Evolutionary conservation across 92 coral and sea anemone genomes (phyloP).

Genomic region (Epizoanthus ramosus): DNA sequence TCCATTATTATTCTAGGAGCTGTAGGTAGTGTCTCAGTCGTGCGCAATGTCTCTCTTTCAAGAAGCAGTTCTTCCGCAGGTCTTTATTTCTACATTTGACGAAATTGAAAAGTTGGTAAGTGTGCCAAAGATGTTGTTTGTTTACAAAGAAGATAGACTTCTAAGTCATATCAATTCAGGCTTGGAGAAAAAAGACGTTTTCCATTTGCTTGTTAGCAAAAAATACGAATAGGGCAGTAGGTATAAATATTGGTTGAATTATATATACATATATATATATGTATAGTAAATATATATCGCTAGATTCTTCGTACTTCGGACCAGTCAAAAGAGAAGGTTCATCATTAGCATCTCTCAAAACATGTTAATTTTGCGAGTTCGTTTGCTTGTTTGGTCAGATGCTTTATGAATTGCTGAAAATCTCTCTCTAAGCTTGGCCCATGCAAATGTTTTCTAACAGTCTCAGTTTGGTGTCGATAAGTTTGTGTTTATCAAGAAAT

Average conservation of each 20-base stretch:
- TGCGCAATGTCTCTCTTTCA: slow-evolving; percentile 35
- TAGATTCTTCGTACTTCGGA: not conserved
- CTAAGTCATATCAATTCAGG: not conserved
- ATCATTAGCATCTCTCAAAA: slow-evolving; percentile 4
- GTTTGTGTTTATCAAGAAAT: not conserved
- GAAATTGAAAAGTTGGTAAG: slow-evolving; percentile 44
- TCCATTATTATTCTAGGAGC: not conserved
- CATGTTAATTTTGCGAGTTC: not conserved
- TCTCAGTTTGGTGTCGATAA: not conserved
- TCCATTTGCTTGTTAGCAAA: not conserved
- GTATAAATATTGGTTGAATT: not conserved
- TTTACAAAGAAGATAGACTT: not conserved
- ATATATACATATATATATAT: no score
- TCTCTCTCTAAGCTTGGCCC: not conserved
- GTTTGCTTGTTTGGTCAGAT: not conserved
- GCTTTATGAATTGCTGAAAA: not conserved
- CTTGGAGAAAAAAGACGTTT: not conserved
- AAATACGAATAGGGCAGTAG: not conserved
- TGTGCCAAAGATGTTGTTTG: slow-evolving; percentile 12
- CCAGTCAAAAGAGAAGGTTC: slow-evolving; percentile 4
- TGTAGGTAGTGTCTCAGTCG: not conserved
- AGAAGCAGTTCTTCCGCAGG: slow-evolving; percentile 34
- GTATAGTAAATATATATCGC: no score
- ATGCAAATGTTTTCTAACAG: not conserved
- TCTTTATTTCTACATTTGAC: slow-evolving; percentile 36